Conservation (phyloP, 1,140 invertebrate species). For the Drosophila punjabiensis region DNA sequence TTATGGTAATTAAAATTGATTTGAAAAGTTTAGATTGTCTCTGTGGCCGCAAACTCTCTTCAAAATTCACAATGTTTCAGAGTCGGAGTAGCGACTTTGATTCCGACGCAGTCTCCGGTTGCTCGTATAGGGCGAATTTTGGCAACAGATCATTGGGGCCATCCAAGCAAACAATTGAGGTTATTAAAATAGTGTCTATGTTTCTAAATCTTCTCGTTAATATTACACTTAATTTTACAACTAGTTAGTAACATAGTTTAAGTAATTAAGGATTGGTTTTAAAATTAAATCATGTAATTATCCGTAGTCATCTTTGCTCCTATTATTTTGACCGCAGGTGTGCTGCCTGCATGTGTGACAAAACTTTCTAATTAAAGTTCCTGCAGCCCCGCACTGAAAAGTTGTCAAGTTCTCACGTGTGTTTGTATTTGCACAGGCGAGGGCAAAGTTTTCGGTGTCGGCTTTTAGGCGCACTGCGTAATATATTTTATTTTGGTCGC, state of each 20-base stretch:
- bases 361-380: slow-evolving; percentile 81
- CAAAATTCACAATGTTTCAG: slow-evolving; percentile 64
- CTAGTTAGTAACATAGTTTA: too few relatives aligned
- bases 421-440: slow-evolving; percentile 57
- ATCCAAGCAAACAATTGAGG: not conserved
- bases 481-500: slow-evolving; percentile 45
- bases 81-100: slow-evolving; percentile 30
- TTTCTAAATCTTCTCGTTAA: too few relatives aligned
- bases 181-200: not conserved
- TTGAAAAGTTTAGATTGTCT: slow-evolving; percentile 84
- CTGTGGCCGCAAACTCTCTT: slow-evolving; percentile 54
- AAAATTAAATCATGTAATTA: too few relatives aligned
- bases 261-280: too few relatives aligned
- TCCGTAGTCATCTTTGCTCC: not conserved
- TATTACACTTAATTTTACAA: too few relatives aligned
- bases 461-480: slow-evolving; percentile 76
- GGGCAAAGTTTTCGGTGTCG: slow-evolving; percentile 64
- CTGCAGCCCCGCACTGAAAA: slow-evolving; percentile 60
- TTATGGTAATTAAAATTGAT: slow-evolving; percentile 85
- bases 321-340: slow-evolving; percentile 10
- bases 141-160: slow-evolving; percentile 17
- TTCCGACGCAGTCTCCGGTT: slow-evolving; percentile 25
- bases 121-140: slow-evolving; percentile 23
- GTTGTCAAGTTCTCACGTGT: slow-evolving; percentile 77
- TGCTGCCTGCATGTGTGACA: slow-evolving; percentile 71